Base-by-base conservation (phyloP, 53 echinoderm and acorn worm species). In the Stichopus horrens region DNA sequence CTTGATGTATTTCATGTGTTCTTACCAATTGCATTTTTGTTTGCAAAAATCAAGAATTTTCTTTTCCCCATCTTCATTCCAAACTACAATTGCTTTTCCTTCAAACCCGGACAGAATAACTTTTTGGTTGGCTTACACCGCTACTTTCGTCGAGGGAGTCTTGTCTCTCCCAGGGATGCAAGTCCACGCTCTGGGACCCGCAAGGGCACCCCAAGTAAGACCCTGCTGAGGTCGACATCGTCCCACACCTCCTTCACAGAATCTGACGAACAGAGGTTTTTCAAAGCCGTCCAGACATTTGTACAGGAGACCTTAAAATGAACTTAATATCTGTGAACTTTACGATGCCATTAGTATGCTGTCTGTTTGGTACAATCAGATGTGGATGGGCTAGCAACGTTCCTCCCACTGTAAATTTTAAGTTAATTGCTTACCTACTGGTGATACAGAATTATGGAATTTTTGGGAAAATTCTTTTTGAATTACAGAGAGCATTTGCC, bases 61-160 rank as follows among this genome's bases (percentile, higher is more conserved):
- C 37, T 37, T 37, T 37, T 37, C 37, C 37, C 37, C 37, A 37
- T 37, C 37, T 37, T 37, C 37, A 37, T 37, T 37, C 37, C 37
- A 37, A 37, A 37, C 37, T 71, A 18, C 13, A 14, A 14, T 18
- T 4, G 4, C 5, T 55, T n/a, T 52, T 76, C 54, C 6, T 14
- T 14, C 20, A 53, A 16, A n/a, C 14, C 53, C 37, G 9, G 14
- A 18, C 86, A 97, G 97, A 94, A 90, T 74, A 95, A 93, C 9
- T 97, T 97, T 89, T 89, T 97, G 75, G 91, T 89, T 14, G 91
- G 92, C 75, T 91, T 97, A 3, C 97, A 97, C 82, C 92, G 97
- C 3, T 92, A 94, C 71, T 97, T 97, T 89, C 91, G 97, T 1
- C 91, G 97, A 66, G 97, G 97, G 16, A 92, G 89, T 20, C 93